A percentile compares a stretch with the other conserved stretches of the same genome.
phyloP scores from a whole-genome alignment of 53 echinoderm and acorn worm genomes.

The Actinopyga echinites region DNA sequence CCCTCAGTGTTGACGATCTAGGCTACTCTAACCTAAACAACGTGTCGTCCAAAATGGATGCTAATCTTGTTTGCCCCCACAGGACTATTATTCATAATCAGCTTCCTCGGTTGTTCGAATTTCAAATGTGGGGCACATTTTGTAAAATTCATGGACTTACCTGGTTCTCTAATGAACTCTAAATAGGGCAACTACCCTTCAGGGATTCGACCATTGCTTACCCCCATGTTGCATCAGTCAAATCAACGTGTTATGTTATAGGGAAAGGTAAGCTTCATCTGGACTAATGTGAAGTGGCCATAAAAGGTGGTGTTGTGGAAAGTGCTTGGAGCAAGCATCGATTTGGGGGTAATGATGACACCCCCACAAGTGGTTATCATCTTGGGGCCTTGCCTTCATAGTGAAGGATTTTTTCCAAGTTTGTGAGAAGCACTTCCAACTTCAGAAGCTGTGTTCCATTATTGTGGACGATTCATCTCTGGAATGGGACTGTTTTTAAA shows the following conservation, averaged over 20 bases:
- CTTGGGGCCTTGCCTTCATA: no score
- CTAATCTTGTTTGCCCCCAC: slow-evolving; percentile 18
- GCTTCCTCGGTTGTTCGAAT: background rate
- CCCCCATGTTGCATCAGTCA: background rate
- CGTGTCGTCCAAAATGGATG: slow-evolving; percentile 18
- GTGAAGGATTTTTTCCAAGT: no score
- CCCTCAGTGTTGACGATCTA: slow-evolving; percentile 34
- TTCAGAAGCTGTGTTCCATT: no score
- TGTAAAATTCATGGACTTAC: background rate
- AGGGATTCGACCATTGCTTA: no score
- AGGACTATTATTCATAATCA: slow-evolving; percentile 1
- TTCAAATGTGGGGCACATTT: background rate
- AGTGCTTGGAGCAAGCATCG: background rate
- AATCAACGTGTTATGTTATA: background rate
- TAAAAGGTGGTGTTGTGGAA: background rate
- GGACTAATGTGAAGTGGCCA: background rate
- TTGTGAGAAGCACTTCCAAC: no score
- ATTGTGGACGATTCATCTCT: no score
- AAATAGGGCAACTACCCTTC: no score
- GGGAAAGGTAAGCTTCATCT: slow-evolving; percentile 14
- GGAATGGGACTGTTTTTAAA: no score
- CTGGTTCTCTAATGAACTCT: background rate
- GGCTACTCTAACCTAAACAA: slow-evolving; percentile 19
- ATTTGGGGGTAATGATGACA: background rate
- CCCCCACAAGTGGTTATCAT: no score